Percentiles rank a stretch among this genome's conserved stretches.
phyloP scores from a whole-genome alignment of 2,797 vertebrate species.

The Taeniopygia guttata region DNA sequence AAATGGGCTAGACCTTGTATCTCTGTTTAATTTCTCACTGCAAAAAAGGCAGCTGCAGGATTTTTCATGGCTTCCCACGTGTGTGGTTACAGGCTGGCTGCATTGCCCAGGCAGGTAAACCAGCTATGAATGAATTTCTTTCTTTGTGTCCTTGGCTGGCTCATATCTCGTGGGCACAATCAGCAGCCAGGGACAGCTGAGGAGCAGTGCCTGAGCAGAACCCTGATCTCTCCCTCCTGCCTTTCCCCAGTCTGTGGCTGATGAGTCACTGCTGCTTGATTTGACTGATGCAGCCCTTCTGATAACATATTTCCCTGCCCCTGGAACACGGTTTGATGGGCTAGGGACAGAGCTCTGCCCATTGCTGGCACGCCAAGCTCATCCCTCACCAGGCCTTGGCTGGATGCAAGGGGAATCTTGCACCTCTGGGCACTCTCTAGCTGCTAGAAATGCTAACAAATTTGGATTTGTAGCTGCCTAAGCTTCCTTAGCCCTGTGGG shows the following conservation, averaged over 20 bases:
- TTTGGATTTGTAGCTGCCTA: neutral
- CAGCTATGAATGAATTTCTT: neutral
- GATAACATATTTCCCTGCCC: neutral
- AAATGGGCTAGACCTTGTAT: neutral
- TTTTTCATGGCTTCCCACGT: neutral
- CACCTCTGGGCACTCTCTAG: neutral
- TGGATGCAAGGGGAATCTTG: neutral
- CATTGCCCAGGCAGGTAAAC: neutral
- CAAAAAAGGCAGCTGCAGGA: neutral
- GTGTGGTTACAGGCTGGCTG: neutral
- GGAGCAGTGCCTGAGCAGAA: neutral
- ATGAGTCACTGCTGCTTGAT: neutral
- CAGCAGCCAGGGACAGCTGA: neutral
- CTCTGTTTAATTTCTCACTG: neutral
- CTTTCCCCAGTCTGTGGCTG: neutral
- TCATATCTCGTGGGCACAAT: accelerated
- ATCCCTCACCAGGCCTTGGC: neutral
- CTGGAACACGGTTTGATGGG: neutral
- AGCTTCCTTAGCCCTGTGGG: neutral
- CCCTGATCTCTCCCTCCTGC: neutral
- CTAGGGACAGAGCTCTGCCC: neutral
- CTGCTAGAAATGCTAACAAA: neutral
- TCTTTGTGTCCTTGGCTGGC: neutral
- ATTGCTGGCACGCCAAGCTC: neutral
- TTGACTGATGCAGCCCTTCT: neutral